phyloP scores from a whole-genome alignment of 2,888 invertebrate species.

The Homarus gammarus region DNA sequence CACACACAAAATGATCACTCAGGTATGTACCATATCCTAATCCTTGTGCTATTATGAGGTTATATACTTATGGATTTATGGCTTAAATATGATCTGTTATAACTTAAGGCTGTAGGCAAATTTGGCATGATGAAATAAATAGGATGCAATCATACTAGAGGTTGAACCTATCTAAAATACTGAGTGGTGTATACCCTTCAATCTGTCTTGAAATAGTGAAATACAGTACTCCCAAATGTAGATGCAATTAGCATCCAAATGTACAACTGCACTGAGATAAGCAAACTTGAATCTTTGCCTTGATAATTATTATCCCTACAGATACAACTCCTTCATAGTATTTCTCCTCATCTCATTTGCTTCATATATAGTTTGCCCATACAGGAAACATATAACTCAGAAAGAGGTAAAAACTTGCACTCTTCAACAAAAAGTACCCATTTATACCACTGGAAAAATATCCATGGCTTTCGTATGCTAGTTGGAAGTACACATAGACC shows the following conservation, averaged over 20 bases:
- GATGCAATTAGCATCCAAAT: slow-evolving; percentile 35
- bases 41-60: slow-evolving; percentile 67
- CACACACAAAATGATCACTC: slow-evolving; percentile 62
- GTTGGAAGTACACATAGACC: slow-evolving; percentile 63
- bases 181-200: slow-evolving; percentile 60
- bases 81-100: slow-evolving; percentile 48
- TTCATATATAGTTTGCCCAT: slow-evolving; percentile 41
- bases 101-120: slow-evolving; percentile 60
- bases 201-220: slow-evolving; percentile 40
- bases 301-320: slow-evolving; percentile 7
- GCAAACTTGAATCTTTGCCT: slow-evolving; percentile 22
- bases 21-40: slow-evolving; percentile 23
- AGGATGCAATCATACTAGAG: slow-evolving; percentile 46
- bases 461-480: slow-evolving; percentile 55
- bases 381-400: slow-evolving; percentile 29
- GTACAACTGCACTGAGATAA: slow-evolving; percentile 32
- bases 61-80: slow-evolving; percentile 58
- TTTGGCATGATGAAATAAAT: slow-evolving; percentile 65
- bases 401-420: slow-evolving; percentile 19
- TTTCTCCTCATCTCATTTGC: slow-evolving; percentile 15
- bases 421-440: slow-evolving; percentile 38
- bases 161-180: slow-evolving; percentile 70
- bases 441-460: slow-evolving; percentile 55
- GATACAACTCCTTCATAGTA: slow-evolving; percentile 32
- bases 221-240: slow-evolving; percentile 40